Conservation (phyloP, 1,140 invertebrate species). For the Calliphora vicina region DNA sequence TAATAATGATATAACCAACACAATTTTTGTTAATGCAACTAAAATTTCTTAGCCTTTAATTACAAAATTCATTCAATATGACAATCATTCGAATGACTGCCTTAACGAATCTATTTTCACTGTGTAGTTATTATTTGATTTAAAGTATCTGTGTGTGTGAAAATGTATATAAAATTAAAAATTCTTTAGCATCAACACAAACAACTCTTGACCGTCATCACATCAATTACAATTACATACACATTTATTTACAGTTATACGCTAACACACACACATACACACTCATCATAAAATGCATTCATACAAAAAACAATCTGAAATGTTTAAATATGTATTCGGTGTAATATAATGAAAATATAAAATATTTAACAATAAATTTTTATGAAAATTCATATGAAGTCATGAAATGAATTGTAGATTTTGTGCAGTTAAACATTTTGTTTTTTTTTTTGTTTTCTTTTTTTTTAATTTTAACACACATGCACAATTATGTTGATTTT, state of each 20-base stretch:
- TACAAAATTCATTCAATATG: no score
- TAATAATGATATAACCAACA: no score
- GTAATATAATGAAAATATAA: conserved; percentile 15
- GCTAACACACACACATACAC: background rate
- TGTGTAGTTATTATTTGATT: no score
- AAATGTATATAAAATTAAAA: no score
- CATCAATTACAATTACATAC: background rate
- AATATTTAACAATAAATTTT: conserved; percentile 8
- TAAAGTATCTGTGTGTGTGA: no score
- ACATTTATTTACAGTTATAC: background rate
- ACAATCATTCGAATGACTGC: no score
- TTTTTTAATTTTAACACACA: background rate
- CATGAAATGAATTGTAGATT: conserved; percentile 1
- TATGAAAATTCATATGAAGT: background rate
- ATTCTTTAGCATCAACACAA: no score
- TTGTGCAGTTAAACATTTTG: background rate
- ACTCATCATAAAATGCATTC: background rate
- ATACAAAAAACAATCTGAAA: background rate
- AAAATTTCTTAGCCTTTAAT: no score
- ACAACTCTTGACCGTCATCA: background rate
- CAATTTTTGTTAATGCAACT: no score
- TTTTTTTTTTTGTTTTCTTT: background rate
- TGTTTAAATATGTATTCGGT: background rate
- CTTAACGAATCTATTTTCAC: no score
- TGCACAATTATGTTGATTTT: background rate